Conservation (phyloP, 2,888 invertebrate genomes). For the Habroteleia sp. region DNA sequence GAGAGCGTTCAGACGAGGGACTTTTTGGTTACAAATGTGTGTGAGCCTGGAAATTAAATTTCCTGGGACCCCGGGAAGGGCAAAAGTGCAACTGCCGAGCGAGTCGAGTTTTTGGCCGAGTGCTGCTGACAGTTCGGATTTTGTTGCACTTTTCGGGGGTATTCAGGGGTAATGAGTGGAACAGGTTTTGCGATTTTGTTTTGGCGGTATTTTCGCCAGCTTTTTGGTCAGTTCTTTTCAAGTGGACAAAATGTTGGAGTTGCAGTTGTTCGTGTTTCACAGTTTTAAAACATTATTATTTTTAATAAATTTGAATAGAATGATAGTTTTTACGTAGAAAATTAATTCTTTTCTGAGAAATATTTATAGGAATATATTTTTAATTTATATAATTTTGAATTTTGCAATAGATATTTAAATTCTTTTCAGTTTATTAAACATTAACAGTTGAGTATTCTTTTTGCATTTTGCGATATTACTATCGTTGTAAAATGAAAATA, state of each 20-base stretch:
- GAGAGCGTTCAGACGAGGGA: slow-evolving; percentile 18
- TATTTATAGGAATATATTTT: too few relatives aligned
- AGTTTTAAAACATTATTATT: too few relatives aligned
- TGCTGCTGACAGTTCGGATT: slow-evolving; percentile 48
- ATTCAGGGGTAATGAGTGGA: slow-evolving; percentile 12
- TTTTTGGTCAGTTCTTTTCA: slow-evolving; percentile 5
- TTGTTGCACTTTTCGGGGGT: slow-evolving; percentile 28
- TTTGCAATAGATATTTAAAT: too few relatives aligned
- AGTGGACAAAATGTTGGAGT: too few relatives aligned
- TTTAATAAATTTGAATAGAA: too few relatives aligned
- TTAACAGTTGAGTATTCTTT: too few relatives aligned
- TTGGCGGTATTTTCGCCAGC: background rate
- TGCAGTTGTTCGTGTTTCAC: background rate
- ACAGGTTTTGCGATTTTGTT: slow-evolving; percentile 20
- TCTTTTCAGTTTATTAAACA: too few relatives aligned
- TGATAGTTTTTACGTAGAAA: too few relatives aligned
- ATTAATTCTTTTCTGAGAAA: too few relatives aligned
- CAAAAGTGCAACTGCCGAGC: slow-evolving; percentile 45
- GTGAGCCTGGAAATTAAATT: slow-evolving; percentile 44
- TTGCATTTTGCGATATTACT: too few relatives aligned
- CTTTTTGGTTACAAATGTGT: slow-evolving; percentile 31
- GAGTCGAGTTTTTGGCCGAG: slow-evolving; percentile 35
- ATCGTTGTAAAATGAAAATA: too few relatives aligned
- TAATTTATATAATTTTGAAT: too few relatives aligned
- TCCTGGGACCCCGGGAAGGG: slow-evolving; percentile 13